These are phyloP conservation scores for Malachius bipustulatus DNA, from an alignment of 2,888 invertebrate species.

Conservation along the genomic window DNA sequence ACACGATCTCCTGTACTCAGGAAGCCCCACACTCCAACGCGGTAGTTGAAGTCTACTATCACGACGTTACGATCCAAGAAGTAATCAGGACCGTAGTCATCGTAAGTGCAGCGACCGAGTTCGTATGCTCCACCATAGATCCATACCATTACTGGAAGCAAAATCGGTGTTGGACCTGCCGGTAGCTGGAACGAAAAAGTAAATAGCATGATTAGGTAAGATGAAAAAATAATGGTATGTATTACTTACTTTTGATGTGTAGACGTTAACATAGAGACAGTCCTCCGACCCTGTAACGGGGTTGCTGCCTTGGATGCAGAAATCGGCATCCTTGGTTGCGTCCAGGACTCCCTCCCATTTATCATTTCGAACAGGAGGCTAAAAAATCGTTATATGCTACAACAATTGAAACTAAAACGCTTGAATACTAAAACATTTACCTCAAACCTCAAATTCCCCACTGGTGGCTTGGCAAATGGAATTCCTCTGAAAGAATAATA, in stretches of 20 bases:
- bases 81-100: conserved; percentile 37
- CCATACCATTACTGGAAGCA: conserved; percentile 38
- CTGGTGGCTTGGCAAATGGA: not conserved
- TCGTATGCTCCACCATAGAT: conserved; percentile 42
- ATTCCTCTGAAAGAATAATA: conserved; percentile 1
- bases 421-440: conserved; percentile 1
- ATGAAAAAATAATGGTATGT: no score
- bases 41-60: conserved; percentile 36
- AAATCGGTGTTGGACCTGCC: no score
- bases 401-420: not conserved
- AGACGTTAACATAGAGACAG: conserved; percentile 39
- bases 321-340: conserved; percentile 28
- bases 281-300: conserved; percentile 35
- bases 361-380: conserved; percentile 21
- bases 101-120: conserved; percentile 34
- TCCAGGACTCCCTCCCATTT: conserved; percentile 23
- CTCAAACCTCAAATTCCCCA: conserved; percentile 1
- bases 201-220: no score
- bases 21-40: conserved; percentile 31
- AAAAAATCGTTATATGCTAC: conserved; percentile 11
- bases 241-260: conserved; percentile 33
- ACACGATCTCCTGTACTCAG: conserved; percentile 35
- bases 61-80: conserved; percentile 39
- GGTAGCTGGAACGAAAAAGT: conserved; percentile 1
- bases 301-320: conserved; percentile 33